Evolutionary conservation across 2,113 vertebrate genomes (phyloP), one percentile per base, ranked within the genome.

Genomic region (Microtus pennsylvanicus): DNA sequence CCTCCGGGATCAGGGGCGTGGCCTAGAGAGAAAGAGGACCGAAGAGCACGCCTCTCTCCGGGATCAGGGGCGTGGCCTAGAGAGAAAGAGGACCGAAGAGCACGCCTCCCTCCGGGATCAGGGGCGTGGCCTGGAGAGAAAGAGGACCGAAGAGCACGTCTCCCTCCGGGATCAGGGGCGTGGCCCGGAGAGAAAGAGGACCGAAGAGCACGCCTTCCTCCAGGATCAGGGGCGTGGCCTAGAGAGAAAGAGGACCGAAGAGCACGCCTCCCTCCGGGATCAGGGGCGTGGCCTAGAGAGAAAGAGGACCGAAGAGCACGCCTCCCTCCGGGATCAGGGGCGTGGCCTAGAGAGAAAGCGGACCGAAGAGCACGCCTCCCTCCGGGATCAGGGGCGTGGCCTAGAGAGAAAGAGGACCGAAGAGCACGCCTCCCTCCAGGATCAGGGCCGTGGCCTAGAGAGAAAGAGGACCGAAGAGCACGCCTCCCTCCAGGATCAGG

Each of bases 81-180:
- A 76, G 17, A 50, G 19, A 16, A 80, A 28, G 50, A 52, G 2
- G 50, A 52, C 7, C 47, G 7, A 22, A 14, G 2, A 22, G 11
- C 30, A 3, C 47, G 7, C 47, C 47, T 47, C 47, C 47, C 47
- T 8, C 47, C 47, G 1, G 47, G 47, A 7, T 47, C 45, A 47
- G 45, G 50, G 50, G 1, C 26, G 26, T 55, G 38, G 33, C 78
- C 50, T 10, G 2, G 78, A n/a, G 50, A 58, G 19, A 58, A 81
- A 8, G 21, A 4, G 10, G 26, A 12, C 0, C 0, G 9, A 80
- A 0, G 50, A 55, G 21, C 9, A 1, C 0, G 10, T 0, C 13
- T 3, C 38, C 14, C 13, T 5, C 33, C 14, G 33, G 28, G 35
- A 19, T 10, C 21, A 5, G 82, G 58, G 35, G 3, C 45, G 45